A percentile compares a stretch with the other conserved stretches of the same genome.
These are phyloP conservation scores for Pomphorhynchus laevis DNA, from an alignment of 1,140 invertebrate species.

Conservation along the genomic window DNA sequence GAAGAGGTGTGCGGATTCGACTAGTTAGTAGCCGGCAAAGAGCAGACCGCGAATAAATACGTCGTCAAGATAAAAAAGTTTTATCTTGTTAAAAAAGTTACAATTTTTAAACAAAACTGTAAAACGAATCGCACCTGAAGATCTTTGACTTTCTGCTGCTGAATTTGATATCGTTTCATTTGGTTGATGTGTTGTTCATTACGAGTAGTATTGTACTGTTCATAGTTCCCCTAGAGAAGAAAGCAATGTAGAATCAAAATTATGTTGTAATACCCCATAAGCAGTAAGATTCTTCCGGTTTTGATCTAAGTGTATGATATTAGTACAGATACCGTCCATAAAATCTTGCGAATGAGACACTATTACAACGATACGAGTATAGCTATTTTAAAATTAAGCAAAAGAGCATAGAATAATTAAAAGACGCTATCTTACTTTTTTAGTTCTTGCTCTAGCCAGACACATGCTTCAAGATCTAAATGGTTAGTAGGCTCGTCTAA, in stretches of 20 bases:
- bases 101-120: no score
- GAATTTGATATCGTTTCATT: slow-evolving; percentile 94
- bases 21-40: no score
- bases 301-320: slow-evolving; percentile 76
- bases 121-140: slow-evolving; percentile 94
- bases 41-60: no score
- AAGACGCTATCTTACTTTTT: slow-evolving; percentile 31
- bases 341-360: slow-evolving; percentile 99
- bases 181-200: slow-evolving; percentile 84
- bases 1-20: no score
- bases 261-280: slow-evolving; percentile 35
- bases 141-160: slow-evolving; percentile 96
- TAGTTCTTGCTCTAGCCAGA: slow-evolving; percentile 92
- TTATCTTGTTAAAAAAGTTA: no score
- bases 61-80: no score
- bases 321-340: slow-evolving; percentile 88
- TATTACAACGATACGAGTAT: slow-evolving; percentile 80
- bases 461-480: slow-evolving; percentile 51
- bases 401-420: no score
- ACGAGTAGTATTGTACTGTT: slow-evolving; percentile 57
- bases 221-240: slow-evolving; percentile 40
- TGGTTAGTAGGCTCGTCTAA: slow-evolving; percentile 31
- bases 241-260: not conserved
- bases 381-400: slow-evolving; percentile 25
- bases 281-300: slow-evolving; percentile 67